phyloP scores from a whole-genome alignment of 2,888 invertebrate genomes.

The Drosophila mercatorum region DNA sequence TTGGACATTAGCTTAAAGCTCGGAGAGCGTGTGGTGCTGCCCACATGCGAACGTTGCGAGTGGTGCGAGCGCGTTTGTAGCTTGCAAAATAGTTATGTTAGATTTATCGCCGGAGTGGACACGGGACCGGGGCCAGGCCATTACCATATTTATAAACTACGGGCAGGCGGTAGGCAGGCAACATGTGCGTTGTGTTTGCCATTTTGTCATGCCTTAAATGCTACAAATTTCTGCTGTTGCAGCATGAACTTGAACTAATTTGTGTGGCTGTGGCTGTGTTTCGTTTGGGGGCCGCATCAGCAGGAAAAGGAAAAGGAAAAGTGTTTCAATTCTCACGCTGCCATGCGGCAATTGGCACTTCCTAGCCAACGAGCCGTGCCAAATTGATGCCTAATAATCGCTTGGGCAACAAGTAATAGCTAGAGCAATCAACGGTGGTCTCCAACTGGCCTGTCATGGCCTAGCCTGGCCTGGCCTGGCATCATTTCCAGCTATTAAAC shows the following conservation, averaged over 20 bases:
- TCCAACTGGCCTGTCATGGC: constrained; percentile 11
- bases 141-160: constrained; percentile 72
- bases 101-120: constrained; percentile 65
- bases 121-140: constrained; percentile 38
- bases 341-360: constrained; percentile 68
- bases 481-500: constrained; percentile 79
- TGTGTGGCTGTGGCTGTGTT: not conserved
- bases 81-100: constrained; percentile 72
- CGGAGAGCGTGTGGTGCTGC: constrained; percentile 52
- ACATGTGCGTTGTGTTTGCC: constrained; percentile 60
- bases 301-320: constrained; percentile 61
- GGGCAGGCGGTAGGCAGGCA: constrained; percentile 4
- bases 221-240: constrained; percentile 66
- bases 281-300: constrained; percentile 32
- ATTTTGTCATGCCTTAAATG: constrained; percentile 73
- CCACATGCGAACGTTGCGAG: constrained; percentile 59
- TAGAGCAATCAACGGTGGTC: constrained; percentile 35
- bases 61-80: constrained; percentile 28
- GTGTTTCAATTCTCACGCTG: constrained; percentile 72
- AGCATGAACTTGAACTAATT: constrained; percentile 70
- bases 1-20: constrained; percentile 13
- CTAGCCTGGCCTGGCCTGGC: constrained; percentile 57
- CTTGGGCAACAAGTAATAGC: constrained; percentile 59
- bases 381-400: constrained; percentile 76
- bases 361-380: constrained; percentile 49